These are phyloP conservation scores for Colius striatus DNA, from an alignment of 2,113 vertebrate species.

Conservation along the genomic window DNA sequence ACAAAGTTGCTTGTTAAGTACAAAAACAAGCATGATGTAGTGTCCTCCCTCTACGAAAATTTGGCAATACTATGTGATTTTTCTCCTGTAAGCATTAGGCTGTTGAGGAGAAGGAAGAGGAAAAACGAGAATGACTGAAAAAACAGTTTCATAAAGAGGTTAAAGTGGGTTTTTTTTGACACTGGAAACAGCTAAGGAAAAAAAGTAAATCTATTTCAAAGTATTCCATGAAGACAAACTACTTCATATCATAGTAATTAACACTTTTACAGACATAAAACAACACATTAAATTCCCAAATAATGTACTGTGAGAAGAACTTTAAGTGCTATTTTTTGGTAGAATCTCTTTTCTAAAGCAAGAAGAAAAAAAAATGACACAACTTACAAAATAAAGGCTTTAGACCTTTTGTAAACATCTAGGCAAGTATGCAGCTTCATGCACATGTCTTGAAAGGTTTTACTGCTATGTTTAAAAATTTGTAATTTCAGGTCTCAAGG, in stretches of 20 bases:
- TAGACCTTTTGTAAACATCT: conserved; percentile 13
- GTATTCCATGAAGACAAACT: background rate
- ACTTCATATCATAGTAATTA: background rate
- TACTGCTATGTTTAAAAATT: background rate
- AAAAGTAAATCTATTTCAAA: background rate
- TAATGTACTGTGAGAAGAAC: background rate
- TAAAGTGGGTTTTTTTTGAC: background rate
- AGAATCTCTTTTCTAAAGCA: background rate
- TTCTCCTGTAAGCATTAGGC: background rate
- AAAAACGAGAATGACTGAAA: background rate
- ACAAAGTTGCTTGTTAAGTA: background rate
- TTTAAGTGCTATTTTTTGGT: background rate
- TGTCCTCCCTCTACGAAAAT: background rate
- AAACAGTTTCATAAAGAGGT: background rate
- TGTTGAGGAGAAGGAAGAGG: background rate
- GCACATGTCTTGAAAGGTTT: background rate
- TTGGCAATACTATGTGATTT: background rate
- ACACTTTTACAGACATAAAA: background rate
- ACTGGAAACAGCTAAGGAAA: background rate
- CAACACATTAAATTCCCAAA: background rate
- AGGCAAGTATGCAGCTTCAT: background rate
- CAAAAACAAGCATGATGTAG: background rate
- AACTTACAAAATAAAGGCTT: background rate
- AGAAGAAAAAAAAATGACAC: background rate
- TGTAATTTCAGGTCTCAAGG: background rate